Percentiles rank a stretch among this genome's conserved stretches.
Evolutionary conservation across 1,140 invertebrate genomes (phyloP).

Genomic region (Vanessa atalanta): DNA sequence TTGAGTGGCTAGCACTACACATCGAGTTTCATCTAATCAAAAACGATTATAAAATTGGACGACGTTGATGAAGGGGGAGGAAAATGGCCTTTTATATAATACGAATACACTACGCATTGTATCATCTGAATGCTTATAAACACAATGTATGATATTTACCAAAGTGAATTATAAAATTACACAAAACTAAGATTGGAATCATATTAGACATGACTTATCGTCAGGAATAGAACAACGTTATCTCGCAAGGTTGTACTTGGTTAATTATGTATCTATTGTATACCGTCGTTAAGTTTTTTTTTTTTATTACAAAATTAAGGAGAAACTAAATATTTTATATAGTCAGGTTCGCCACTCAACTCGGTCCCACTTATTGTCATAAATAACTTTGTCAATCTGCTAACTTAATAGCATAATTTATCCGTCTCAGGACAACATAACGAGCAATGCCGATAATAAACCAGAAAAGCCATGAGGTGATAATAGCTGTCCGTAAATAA

Average conservation of each 20-base stretch:
- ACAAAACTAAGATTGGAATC: no score
- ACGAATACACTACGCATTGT: no score
- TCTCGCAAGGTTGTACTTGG: neutral
- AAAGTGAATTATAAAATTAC: no score
- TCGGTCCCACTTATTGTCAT: constrained; percentile 61
- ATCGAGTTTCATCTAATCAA: no score
- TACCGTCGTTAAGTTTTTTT: neutral
- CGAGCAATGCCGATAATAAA: constrained; percentile 77
- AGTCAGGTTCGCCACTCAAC: constrained; percentile 55
- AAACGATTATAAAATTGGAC: no score
- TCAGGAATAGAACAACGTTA: no score
- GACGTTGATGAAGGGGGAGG: no score
- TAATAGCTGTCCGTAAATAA: constrained; percentile 78
- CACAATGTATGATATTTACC: no score
- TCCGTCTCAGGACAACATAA: constrained; percentile 76
- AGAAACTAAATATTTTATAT: neutral
- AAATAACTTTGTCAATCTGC: constrained; percentile 79
- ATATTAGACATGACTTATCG: no score
- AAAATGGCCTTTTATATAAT: no score
- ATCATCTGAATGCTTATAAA: no score
- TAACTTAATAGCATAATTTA: constrained; percentile 79
- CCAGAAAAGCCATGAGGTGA: constrained; percentile 78
- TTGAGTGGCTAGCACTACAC: no score
- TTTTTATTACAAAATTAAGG: neutral
- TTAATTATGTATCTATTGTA: neutral